Evolutionary conservation across 2,888 invertebrate genomes (phyloP).

Genomic region (Caenorhabditis panamensis): DNA sequence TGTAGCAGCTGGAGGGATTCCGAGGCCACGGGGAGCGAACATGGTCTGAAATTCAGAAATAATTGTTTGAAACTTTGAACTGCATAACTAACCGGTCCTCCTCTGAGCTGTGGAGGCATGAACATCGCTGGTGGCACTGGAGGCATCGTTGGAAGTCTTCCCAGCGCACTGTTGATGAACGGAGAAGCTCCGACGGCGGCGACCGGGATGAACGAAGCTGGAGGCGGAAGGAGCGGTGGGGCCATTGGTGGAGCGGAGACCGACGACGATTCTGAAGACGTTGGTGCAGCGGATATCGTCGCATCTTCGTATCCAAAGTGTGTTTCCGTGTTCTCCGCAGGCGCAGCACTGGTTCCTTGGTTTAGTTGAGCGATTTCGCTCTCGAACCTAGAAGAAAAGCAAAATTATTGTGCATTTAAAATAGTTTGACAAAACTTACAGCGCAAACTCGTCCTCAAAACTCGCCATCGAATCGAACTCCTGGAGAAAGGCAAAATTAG

Average conservation of each 20-base stretch:
- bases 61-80: slow-evolving; percentile 11
- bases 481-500: neutral
- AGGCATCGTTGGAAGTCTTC: slow-evolving; percentile 27
- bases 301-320: slow-evolving; percentile 46
- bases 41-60: slow-evolving; percentile 31
- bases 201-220: slow-evolving; percentile 30
- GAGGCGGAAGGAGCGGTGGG: slow-evolving; percentile 26
- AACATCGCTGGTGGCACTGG: slow-evolving; percentile 51
- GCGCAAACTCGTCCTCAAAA: slow-evolving; percentile 73
- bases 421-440: slow-evolving; percentile 62
- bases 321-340: slow-evolving; percentile 21
- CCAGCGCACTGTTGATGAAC: slow-evolving; percentile 38
- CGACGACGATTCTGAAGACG: slow-evolving; percentile 12
- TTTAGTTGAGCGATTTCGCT: slow-evolving; percentile 67
- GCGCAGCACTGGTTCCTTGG: slow-evolving; percentile 2
- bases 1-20: slow-evolving; percentile 52
- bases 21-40: slow-evolving; percentile 26
- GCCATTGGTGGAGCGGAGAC: slow-evolving; percentile 10
- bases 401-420: neutral
- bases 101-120: slow-evolving; percentile 60
- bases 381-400: slow-evolving; percentile 63
- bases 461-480: slow-evolving; percentile 34
- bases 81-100: slow-evolving; percentile 24
- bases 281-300: slow-evolving; percentile 55
- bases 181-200: slow-evolving; percentile 23